A percentile compares a stretch with the other conserved stretches of the same genome.
These are phyloP conservation scores for Leptopilina myrica DNA, from an alignment of 2,888 invertebrate species.

Conservation along the genomic window DNA sequence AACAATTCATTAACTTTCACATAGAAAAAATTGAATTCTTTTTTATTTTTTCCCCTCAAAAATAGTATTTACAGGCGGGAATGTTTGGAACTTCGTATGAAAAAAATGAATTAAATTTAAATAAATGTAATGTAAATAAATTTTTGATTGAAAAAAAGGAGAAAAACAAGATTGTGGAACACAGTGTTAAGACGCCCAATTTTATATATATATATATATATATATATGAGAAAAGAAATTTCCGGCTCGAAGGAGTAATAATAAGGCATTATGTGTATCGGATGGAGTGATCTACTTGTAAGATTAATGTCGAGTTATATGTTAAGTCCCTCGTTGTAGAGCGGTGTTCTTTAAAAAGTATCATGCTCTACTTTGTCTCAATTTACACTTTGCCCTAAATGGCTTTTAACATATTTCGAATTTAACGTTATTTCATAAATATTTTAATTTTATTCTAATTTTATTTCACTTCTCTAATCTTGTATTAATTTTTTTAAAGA, in stretches of 20 bases:
- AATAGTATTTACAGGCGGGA: too few relatives aligned
- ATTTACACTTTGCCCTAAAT: constrained; percentile 38
- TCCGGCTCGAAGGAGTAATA: constrained; percentile 34
- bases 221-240: constrained; percentile 13
- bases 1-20: not conserved
- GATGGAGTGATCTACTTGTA: constrained; percentile 38
- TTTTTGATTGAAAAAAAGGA: not conserved
- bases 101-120: not conserved
- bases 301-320: constrained; percentile 40
- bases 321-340: constrained; percentile 32
- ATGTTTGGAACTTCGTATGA: not conserved
- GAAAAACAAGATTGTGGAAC: not conserved
- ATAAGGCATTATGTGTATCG: constrained; percentile 41
- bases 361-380: constrained; percentile 41
- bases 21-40: not conserved
- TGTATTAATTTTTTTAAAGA: not conserved
- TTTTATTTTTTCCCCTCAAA: not conserved
- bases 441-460: too few relatives aligned
- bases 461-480: too few relatives aligned
- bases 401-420: constrained; percentile 14
- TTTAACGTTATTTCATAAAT: not conserved
- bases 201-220: not conserved
- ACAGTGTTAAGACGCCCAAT: constrained; percentile 22
- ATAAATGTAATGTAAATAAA: constrained; percentile 12
- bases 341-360: constrained; percentile 34